Evolutionary conservation across 2,797 vertebrate genomes (phyloP).

Genomic region (Melanotaenia boesemani): DNA sequence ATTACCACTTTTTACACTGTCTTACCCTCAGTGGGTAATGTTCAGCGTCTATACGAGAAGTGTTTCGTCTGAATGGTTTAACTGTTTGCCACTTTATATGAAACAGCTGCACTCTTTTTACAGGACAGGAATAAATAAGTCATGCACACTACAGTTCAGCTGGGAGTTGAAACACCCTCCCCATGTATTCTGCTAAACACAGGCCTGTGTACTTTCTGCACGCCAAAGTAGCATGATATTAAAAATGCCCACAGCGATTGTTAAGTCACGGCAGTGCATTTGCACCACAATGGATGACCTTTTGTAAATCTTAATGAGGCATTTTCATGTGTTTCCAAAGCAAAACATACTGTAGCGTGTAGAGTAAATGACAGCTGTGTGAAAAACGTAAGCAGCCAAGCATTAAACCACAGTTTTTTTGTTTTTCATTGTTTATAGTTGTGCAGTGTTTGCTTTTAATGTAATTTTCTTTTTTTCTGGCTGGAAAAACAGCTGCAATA

Average conservation of each 20-base stretch:
- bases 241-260: constrained; percentile 83
- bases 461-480: constrained; percentile 17
- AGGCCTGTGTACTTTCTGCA: constrained; percentile 59
- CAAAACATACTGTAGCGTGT: constrained; percentile 70
- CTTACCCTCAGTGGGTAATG: constrained; percentile 69
- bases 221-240: constrained; percentile 83
- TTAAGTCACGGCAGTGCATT: constrained; percentile 72
- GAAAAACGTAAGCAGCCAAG: constrained; percentile 44
- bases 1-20: constrained; percentile 80
- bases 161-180: constrained; percentile 66
- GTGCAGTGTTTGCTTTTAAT: constrained; percentile 6
- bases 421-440: neutral
- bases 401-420: constrained; percentile 35
- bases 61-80: constrained; percentile 74
- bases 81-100: constrained; percentile 70
- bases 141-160: constrained; percentile 55
- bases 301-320: constrained; percentile 81
- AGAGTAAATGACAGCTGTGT: constrained; percentile 64
- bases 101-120: constrained; percentile 79
- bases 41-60: constrained; percentile 59
- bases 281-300: constrained; percentile 73
- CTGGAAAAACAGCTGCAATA: neutral
- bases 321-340: constrained; percentile 70
- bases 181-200: constrained; percentile 64
- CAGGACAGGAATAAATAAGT: constrained; percentile 70